Conservation (phyloP, 2,113 vertebrate species). For the Mola mola region DNA sequence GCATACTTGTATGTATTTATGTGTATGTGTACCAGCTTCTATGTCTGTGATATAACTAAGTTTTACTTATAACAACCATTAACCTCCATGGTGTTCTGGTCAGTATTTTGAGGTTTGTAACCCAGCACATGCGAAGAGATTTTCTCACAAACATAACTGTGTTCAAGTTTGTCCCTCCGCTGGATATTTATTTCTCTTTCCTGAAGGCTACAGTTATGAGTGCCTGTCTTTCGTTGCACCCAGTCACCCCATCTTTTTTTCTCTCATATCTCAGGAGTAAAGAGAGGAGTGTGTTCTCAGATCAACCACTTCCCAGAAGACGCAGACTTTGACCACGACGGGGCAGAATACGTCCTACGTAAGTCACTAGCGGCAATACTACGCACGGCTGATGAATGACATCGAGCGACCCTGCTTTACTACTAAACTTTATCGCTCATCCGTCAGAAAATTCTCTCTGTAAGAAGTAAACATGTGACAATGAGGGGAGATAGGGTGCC, state of each 20-base stretch:
- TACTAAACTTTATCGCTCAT: slow-evolving; percentile 18
- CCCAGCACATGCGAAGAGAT: background rate
- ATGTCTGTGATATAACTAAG: slow-evolving; percentile 31
- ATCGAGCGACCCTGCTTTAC: background rate
- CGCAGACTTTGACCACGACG: slow-evolving; percentile 94
- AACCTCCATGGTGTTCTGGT: slow-evolving; percentile 10
- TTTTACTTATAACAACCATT: slow-evolving; percentile 12
- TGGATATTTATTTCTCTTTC: slow-evolving; percentile 24
- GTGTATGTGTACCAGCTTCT: slow-evolving; percentile 12
- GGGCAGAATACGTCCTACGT: slow-evolving; percentile 93
- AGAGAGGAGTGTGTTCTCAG: slow-evolving; percentile 91
- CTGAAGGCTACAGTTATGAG: slow-evolving; percentile 8
- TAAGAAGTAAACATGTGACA: slow-evolving; percentile 52
- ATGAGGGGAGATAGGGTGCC: slow-evolving; percentile 51
- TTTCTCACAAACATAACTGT: slow-evolving; percentile 18
- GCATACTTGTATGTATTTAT: slow-evolving; percentile 50
- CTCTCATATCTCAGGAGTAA: slow-evolving; percentile 83
- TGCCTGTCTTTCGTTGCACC: slow-evolving; percentile 26
- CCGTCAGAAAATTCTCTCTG: slow-evolving; percentile 29
- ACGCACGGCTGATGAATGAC: background rate
- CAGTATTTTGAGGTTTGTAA: slow-evolving; percentile 7
- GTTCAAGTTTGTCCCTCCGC: slow-evolving; percentile 15
- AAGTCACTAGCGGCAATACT: slow-evolving; percentile 56
- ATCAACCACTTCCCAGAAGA: slow-evolving; percentile 96
- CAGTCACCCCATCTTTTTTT: slow-evolving; percentile 33